Evolutionary conservation across 2,888 invertebrate species (phyloP), one percentile per base, ranked within the genome.

Genomic region (Omphaloscelis lunosa): DNA sequence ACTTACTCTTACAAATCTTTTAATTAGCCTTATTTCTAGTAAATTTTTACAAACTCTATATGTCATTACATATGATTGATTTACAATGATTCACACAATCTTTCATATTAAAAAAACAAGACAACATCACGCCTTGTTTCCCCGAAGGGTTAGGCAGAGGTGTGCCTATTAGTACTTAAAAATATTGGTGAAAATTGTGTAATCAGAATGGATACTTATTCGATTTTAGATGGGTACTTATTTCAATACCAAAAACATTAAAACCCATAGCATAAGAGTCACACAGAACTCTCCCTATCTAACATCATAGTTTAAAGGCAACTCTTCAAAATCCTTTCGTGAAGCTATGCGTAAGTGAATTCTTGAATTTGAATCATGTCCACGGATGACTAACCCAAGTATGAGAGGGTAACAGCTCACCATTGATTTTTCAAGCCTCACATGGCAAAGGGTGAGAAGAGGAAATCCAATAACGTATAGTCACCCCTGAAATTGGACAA

Each of bases 361-460:
- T 77, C 80, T 81, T 86, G 72, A 78, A 80, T 85, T 83, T 83
- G 83, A 86, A 74, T 82, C 83, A 78, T 83, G 63, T 65, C 59
- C 17, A 79, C 73, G 88, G 84, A 83, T 89, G 87, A 89, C 84
- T 89, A 89, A 88, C 68, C 58, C 67, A 76, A 83, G 74, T 79
- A 83, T 80, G 81, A 86, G 88, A 88, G 90, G 90, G 84, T 59
- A 41, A 62, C 66, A 77, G 85, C 87, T 71, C 72, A 72, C 80
- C 92, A 95, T 94, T 93, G 95, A 95, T 95, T 95, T 94, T 92
- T 93, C 92, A 94, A 95, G 92, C 94, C 93, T 90, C 91, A 93
- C 90, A 88, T 88, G 84, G 86, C 86, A 89, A 90, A 92, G 94
- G 95, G 94, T 92, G 91, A 88, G 85, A 86, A 80, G 77, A 91